phyloP scores from a whole-genome alignment of 2,888 invertebrate genomes.

The Proisotoma minuta region DNA sequence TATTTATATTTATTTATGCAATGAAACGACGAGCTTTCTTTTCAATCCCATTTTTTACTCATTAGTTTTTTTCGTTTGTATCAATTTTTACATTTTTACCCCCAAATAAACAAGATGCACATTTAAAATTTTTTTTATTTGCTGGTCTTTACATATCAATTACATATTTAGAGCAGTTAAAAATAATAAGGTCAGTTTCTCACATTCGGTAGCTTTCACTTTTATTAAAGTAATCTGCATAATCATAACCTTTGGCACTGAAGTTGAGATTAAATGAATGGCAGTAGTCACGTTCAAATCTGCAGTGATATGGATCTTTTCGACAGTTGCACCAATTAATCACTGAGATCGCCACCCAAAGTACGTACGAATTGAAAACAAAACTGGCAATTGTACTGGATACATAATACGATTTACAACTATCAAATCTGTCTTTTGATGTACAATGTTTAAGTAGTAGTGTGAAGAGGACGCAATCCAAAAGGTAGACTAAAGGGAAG shows the following conservation, averaged over 20 bases:
- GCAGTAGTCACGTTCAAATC: neutral
- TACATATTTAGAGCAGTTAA: no score
- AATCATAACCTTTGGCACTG: no score
- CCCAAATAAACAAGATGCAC: no score
- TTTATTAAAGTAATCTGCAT: no score
- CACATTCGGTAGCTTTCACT: no score
- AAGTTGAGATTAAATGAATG: neutral
- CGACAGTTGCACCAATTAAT: constrained; percentile 4
- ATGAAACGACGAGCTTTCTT: neutral
- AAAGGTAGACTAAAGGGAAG: neutral
- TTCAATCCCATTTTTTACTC: no score
- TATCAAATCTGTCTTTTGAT: neutral
- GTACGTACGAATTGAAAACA: neutral
- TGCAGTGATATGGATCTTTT: neutral
- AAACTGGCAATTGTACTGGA: neutral
- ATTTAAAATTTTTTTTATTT: no score
- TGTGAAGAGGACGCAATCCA: neutral
- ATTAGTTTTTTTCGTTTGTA: no score
- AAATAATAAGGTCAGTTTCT: no score
- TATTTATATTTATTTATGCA: no score
- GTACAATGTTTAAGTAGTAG: neutral
- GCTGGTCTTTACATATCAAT: no score
- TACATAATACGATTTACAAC: neutral
- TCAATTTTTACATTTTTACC: no score
- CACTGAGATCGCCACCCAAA: neutral